Evolutionary conservation across 2,888 invertebrate species (phyloP).

Genomic region (Scaptomyza reducta): DNA sequence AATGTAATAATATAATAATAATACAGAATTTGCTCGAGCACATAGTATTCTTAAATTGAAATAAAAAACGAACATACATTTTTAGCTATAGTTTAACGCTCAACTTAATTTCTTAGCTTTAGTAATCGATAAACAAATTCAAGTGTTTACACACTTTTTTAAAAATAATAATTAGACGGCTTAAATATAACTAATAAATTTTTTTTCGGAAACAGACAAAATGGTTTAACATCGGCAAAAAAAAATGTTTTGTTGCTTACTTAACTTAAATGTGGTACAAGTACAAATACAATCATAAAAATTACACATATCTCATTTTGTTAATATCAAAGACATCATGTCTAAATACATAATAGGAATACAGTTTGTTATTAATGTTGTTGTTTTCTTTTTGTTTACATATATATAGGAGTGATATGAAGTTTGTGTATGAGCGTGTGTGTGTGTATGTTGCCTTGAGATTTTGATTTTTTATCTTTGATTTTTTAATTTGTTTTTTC

Average conservation of each 20-base stretch:
- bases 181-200: constrained; percentile 34
- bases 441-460: constrained; percentile 36
- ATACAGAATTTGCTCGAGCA: constrained; percentile 13
- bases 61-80: constrained; percentile 25
- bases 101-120: constrained; percentile 36
- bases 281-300: constrained; percentile 32
- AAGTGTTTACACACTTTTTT: constrained; percentile 12
- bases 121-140: constrained; percentile 31
- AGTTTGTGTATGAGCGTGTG: constrained; percentile 22
- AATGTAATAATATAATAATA: constrained; percentile 24
- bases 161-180: constrained; percentile 29
- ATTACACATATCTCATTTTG: constrained; percentile 47
- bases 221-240: constrained; percentile 38
- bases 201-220: constrained; percentile 25
- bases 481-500: constrained; percentile 2
- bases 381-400: not conserved
- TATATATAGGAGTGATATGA: constrained; percentile 74
- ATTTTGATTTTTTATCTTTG: constrained; percentile 35
- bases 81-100: constrained; percentile 3
- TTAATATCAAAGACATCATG: constrained; percentile 51
- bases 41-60: constrained; percentile 12
- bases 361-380: constrained; percentile 63
- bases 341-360: constrained; percentile 71
- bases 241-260: constrained; percentile 23
- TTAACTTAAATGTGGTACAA: constrained; percentile 42